Conservation (phyloP, 2,797 vertebrate genomes). For the Valencia hispanica region DNA sequence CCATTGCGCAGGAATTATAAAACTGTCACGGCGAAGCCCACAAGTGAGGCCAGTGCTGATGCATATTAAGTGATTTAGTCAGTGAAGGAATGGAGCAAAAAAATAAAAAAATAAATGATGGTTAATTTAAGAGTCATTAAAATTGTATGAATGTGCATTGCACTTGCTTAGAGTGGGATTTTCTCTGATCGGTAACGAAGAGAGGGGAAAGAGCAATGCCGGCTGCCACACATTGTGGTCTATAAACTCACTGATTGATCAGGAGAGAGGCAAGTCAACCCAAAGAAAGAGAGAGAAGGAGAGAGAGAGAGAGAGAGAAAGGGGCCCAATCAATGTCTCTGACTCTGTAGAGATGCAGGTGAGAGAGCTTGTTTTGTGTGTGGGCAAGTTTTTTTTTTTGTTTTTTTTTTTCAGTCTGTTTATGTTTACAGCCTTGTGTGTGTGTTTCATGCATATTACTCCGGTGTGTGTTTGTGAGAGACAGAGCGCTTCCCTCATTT, state of each 20-base stretch:
- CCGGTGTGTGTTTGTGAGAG: slow-evolving; percentile 17
- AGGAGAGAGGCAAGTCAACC: slow-evolving; percentile 63
- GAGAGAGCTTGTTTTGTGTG: slow-evolving; percentile 17
- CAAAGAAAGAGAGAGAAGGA: slow-evolving; percentile 49
- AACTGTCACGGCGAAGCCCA: slow-evolving; percentile 88
- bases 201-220: slow-evolving; percentile 74
- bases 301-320: slow-evolving; percentile 19
- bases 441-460: slow-evolving; percentile 60
- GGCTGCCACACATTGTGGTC: slow-evolving; percentile 82
- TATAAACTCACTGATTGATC: slow-evolving; percentile 80
- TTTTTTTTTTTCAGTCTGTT: slow-evolving; percentile 42
- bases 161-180: slow-evolving; percentile 84
- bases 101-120: slow-evolving; percentile 81
- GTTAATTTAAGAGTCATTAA: slow-evolving; percentile 94
- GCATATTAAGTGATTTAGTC: slow-evolving; percentile 94
- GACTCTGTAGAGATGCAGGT: slow-evolving; percentile 28
- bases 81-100: slow-evolving; percentile 80
- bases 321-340: slow-evolving; percentile 72
- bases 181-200: slow-evolving; percentile 80
- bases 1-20: slow-evolving; percentile 92
- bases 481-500: slow-evolving; percentile 74
- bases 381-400: slow-evolving; percentile 6
- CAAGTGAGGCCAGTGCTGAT: slow-evolving; percentile 86
- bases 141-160: slow-evolving; percentile 92
- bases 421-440: slow-evolving; percentile 60